Evolutionary conservation across 1,140 invertebrate genomes (phyloP), one percentile per base, ranked within the genome.

Genomic region (Araneus ventricosus): DNA sequence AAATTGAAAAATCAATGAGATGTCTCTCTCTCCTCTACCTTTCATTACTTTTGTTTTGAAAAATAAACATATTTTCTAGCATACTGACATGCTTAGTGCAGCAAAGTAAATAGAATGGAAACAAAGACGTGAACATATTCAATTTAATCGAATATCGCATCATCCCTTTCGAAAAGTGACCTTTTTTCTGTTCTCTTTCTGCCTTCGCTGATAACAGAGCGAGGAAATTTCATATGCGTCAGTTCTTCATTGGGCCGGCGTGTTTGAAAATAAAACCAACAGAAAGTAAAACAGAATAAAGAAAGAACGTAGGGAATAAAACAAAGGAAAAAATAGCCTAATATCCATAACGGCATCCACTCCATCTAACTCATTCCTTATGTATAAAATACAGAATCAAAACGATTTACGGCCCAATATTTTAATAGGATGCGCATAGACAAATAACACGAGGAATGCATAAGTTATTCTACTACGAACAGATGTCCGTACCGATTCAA

Each of bases 361-460:
- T 88, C 86, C 37, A 88, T 88, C 86, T 41, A 88, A n/a, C 86
- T 88, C 86, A 88, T 88, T 67, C 41, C 86, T 24, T 88, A 88
- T 88, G 86, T 88, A 88, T 88, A 88, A 88, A 88, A 88, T 88
- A 67, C 86, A 88, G 86, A 88, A 88, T 88, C 86, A 88, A 88
- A 88, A 88, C 86, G 30, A 17, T 88, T 88, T 88, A 88, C 86
- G 86, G 61, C 37, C 34, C 86, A 67, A 88, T 88, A 88, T 88
- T 88, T 70, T 88, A 88, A 88, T 88, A 59, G 86, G n/a, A 88
- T 88, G 86, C 86, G 61, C 86, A 70, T 88, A 88, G 86, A 88
- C n/a, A 34, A 88, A 88, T 37, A 88, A 88, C 80, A 22, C 5
- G 70, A 27, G 39, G 86, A 88, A 88, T 88, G 61, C 86, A 88